phyloP scores from a whole-genome alignment of 2,888 invertebrate species.

The Ischnura elegans region DNA sequence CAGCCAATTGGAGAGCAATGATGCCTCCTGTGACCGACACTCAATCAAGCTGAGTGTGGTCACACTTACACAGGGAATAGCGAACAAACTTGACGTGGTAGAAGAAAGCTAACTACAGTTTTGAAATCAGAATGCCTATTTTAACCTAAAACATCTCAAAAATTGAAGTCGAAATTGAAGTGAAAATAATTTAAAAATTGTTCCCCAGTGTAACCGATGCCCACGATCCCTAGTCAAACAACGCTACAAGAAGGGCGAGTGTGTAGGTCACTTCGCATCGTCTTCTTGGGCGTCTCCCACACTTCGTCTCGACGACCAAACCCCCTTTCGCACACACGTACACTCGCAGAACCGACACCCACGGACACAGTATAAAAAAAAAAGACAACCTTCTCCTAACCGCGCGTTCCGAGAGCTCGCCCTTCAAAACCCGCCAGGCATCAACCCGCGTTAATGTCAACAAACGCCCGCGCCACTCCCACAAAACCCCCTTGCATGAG shows the following conservation, averaged over 20 bases:
- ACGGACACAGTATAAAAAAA: not conserved
- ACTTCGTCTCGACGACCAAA: not conserved
- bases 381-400: not conserved
- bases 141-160: no score
- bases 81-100: no score
- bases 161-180: no score
- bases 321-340: not conserved
- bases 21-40: no score
- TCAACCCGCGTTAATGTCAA: slow-evolving; percentile 23
- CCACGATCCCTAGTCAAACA: no score
- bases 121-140: no score
- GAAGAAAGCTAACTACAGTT: no score
- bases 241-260: not conserved
- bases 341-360: not conserved
- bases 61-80: no score
- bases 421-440: slow-evolving; percentile 31
- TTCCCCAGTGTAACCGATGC: no score
- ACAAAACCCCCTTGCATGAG: not conserved
- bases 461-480: not conserved
- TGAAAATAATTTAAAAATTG: no score
- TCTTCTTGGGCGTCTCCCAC: not conserved
- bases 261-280: not conserved
- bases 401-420: slow-evolving; percentile 26
- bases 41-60: no score
- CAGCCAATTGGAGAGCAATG: no score